A percentile compares a stretch with the other conserved stretches of the same genome.
These are phyloP conservation scores for Plecotus auritus DNA, from an alignment of 2,113 vertebrate genomes.

Conservation along the genomic window DNA sequence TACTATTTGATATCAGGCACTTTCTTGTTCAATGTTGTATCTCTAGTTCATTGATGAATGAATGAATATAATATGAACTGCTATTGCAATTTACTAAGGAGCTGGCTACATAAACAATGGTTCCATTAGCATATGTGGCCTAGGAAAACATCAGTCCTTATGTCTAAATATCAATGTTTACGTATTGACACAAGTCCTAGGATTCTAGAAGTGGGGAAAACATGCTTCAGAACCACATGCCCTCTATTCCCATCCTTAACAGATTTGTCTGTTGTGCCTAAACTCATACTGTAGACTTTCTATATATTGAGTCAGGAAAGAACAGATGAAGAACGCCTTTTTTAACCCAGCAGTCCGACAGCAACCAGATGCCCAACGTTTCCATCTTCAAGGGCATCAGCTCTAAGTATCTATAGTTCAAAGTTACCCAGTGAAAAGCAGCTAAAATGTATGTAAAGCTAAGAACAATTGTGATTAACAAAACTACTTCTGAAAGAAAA, in stretches of 20 bases:
- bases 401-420: not conserved
- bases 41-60: not conserved
- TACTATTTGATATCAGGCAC: not conserved
- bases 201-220: not conserved
- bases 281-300: not conserved
- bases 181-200: not conserved
- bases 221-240: not conserved
- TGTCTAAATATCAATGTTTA: not conserved
- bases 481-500: not conserved
- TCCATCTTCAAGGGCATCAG: not conserved
- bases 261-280: not conserved
- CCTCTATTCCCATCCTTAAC: not conserved
- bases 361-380: not conserved
- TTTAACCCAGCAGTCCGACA: not conserved
- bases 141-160: not conserved
- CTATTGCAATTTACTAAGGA: not conserved
- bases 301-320: not conserved
- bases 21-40: not conserved
- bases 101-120: not conserved
- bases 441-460: not conserved
- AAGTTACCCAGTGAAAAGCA: not conserved
- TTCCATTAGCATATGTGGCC: not conserved
- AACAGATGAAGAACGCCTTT: not conserved
- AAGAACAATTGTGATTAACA: not conserved
- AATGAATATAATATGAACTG: not conserved